Percentiles rank a stretch among this genome's conserved stretches.
Conservation (phyloP, 30 jellyfish, hydroid and myxozoan species). For the Chrysaora quinquecirrha region DNA sequence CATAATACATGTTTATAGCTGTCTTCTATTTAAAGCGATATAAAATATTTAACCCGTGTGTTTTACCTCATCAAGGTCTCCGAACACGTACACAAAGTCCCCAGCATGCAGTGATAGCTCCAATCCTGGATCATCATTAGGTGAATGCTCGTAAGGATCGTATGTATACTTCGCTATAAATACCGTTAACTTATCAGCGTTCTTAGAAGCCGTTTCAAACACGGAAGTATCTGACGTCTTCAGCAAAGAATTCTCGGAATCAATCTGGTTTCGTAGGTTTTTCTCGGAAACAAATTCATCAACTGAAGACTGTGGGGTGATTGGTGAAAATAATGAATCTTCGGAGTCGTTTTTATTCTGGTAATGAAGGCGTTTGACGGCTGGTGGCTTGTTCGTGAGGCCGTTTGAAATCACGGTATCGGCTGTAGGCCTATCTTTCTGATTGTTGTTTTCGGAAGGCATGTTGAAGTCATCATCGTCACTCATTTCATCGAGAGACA, state of each 20-base stretch:
- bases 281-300: neutral
- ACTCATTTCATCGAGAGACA: slow-evolving; percentile 37
- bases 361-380: slow-evolving; percentile 30
- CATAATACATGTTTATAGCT: too few relatives aligned
- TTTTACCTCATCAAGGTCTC: slow-evolving; percentile 86
- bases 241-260: neutral
- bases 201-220: neutral
- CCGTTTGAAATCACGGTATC: neutral
- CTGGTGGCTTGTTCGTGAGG: slow-evolving; percentile 1
- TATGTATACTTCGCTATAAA: slow-evolving; percentile 78
- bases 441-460: neutral
- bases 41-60: slow-evolving; percentile 29
- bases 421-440: neutral
- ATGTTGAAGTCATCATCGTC: slow-evolving; percentile 33
- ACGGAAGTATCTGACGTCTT: neutral
- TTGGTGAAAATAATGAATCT: slow-evolving; percentile 33
- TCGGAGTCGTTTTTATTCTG: slow-evolving; percentile 17
- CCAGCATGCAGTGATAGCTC: slow-evolving; percentile 87
- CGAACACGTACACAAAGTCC: slow-evolving; percentile 76
- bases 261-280: neutral
- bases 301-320: slow-evolving; percentile 35
- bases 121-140: slow-evolving; percentile 78
- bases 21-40: neutral
- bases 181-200: slow-evolving; percentile 55
- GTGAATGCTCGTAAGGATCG: slow-evolving; percentile 89